Evolutionary conservation across 2,888 invertebrate genomes (phyloP), one percentile per base, ranked within the genome.

Genomic region (Margaritifera margaritifera): DNA sequence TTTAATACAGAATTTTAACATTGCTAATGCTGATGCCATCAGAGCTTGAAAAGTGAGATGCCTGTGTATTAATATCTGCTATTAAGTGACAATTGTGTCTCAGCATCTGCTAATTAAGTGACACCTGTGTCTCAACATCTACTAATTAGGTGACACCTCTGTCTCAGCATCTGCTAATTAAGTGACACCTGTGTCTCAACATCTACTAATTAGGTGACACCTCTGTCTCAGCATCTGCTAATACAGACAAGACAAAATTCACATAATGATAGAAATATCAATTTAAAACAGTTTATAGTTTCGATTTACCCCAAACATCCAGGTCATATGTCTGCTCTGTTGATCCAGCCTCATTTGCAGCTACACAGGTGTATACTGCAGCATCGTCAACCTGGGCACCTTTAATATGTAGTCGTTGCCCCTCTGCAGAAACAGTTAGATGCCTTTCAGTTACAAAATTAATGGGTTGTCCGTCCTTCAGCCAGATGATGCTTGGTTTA

Each of bases 321-420:
- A 89, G 76, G 31, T 84, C 77, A 79, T 83, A 88, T 19, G 80
- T 69, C 67, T 84, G 75, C 42, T 84, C 82, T 15, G 91, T 85
- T 22, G 82, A 81, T 15, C 91, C 91, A 19, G 91, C 91, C 62
- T 90, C 89, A 78, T 91, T 92, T 19, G 83, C 80, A 6, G 91
- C 92, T 19, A 88, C 81, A 81, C 91, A 91, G 22, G 86, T 86
- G 77, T 91, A 92, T 6, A 74, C 56, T 4, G 83, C 86, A 4
- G 82, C 78, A 75, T 89, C 87, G 1, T 74, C 60, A 19, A 84
- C 79, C 54, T 77, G 62, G 1, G 83, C 82, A 4, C 72, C 60
- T 19, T 75, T 65, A 55, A 89, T 83, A n/a, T 80, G 67, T 53
- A 89, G 79, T 56, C 82, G 81, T 22, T 81, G 76, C 2, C 88